These are phyloP conservation scores for Danionella dracula DNA, from an alignment of 2,797 vertebrate genomes.

Conservation along the genomic window DNA sequence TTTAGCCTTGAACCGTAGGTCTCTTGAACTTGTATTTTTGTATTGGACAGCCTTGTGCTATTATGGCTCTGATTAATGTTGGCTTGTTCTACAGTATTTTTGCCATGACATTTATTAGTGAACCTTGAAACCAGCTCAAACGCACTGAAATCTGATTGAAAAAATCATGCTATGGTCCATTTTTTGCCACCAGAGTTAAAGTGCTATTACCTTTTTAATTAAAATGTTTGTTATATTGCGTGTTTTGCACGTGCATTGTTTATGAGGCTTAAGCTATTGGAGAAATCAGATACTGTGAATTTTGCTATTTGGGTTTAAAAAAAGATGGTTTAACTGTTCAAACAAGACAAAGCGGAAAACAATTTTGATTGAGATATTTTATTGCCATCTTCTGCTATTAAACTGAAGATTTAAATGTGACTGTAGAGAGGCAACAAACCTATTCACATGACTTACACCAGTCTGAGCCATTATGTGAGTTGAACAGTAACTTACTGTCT, in stretches of 20 bases:
- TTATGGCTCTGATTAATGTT: conserved; percentile 21
- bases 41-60: conserved; percentile 3
- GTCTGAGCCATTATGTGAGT: no score
- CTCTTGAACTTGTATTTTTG: not conserved
- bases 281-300: not conserved
- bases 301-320: no score
- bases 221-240: not conserved
- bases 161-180: not conserved
- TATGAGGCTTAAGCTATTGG: not conserved
- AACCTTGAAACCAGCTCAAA: conserved; percentile 1
- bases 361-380: no score
- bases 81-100: not conserved
- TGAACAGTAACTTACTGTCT: no score
- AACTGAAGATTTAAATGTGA: no score
- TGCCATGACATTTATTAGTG: conserved; percentile 14
- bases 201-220: not conserved
- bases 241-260: not conserved
- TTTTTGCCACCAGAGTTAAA: not conserved
- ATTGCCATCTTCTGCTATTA: no score
- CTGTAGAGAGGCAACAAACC: no score
- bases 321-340: no score
- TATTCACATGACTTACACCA: no score
- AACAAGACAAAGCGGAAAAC: no score
- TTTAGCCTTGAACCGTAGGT: conserved; percentile 7
- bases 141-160: not conserved